Evolutionary conservation across 1,140 invertebrate genomes (phyloP).

Genomic region (Drosophila willistoni): DNA sequence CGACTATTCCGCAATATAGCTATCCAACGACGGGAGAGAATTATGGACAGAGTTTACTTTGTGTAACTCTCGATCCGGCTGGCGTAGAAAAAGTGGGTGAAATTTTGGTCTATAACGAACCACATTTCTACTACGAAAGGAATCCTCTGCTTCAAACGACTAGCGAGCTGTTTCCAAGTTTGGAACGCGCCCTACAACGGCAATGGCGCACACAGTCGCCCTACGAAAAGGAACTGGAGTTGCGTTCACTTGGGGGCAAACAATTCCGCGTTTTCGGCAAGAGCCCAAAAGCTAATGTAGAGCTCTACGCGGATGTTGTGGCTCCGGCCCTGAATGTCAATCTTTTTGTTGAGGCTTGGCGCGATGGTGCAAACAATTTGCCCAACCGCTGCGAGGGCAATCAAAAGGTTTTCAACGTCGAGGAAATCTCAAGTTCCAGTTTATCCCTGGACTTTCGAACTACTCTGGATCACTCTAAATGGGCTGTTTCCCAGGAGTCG

Average conservation of each 20-base stretch:
- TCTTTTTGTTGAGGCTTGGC: slow-evolving; percentile 94
- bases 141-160: slow-evolving; percentile 84
- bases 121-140: slow-evolving; percentile 86
- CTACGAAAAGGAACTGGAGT: slow-evolving; percentile 85
- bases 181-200: slow-evolving; percentile 86
- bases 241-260: slow-evolving; percentile 85
- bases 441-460: slow-evolving; percentile 88
- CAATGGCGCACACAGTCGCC: slow-evolving; percentile 86
- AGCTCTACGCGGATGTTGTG: slow-evolving; percentile 93
- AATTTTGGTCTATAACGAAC: slow-evolving; percentile 91
- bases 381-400: slow-evolving; percentile 87
- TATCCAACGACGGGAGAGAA: slow-evolving; percentile 89
- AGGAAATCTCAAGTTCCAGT: slow-evolving; percentile 85
- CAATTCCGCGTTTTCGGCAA: slow-evolving; percentile 92
- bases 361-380: slow-evolving; percentile 90
- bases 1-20: slow-evolving; percentile 86
- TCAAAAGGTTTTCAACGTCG: slow-evolving; percentile 87
- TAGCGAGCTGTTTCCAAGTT: slow-evolving; percentile 83
- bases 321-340: slow-evolving; percentile 88
- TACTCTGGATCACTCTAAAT: slow-evolving; percentile 95
- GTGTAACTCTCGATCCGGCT: slow-evolving; percentile 88
- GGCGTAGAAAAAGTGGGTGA: slow-evolving; percentile 89
- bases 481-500: slow-evolving; percentile 88
- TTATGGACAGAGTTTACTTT: slow-evolving; percentile 95
- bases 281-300: slow-evolving; percentile 89